These are phyloP conservation scores for Drosophila flavopinicola DNA, from an alignment of 2,888 invertebrate genomes.

Conservation along the genomic window DNA sequence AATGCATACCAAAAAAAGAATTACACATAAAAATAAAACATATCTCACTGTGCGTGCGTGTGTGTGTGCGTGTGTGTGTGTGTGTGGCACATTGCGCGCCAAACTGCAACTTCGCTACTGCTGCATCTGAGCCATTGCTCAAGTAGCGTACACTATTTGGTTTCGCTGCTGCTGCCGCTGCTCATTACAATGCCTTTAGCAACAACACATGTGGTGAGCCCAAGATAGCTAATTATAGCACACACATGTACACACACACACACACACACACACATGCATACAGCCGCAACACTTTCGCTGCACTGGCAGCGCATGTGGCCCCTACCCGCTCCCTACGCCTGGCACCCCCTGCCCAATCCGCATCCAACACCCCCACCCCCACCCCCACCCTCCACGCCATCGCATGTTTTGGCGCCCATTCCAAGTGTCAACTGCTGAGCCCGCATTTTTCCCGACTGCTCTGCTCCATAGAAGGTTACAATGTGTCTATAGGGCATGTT, in stretches of 20 bases:
- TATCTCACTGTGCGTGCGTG: slow-evolving; percentile 46
- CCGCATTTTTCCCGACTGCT: slow-evolving; percentile 35
- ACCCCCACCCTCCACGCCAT: slow-evolving; percentile 15
- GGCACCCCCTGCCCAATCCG: too few relatives aligned
- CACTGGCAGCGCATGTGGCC: slow-evolving; percentile 54
- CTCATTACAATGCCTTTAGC: slow-evolving; percentile 71
- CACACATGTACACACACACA: slow-evolving; percentile 18
- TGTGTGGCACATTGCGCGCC: slow-evolving; percentile 55
- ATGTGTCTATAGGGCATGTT: neutral
- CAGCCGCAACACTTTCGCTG: slow-evolving; percentile 68
- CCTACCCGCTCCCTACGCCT: slow-evolving; percentile 3
- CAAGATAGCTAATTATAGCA: slow-evolving; percentile 54
- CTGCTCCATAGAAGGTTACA: neutral
- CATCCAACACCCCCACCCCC: too few relatives aligned
- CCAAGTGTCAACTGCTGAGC: slow-evolving; percentile 40
- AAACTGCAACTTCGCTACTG: slow-evolving; percentile 48
- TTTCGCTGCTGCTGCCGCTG: slow-evolving; percentile 27
- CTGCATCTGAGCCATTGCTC: slow-evolving; percentile 58
- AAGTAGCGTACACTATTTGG: slow-evolving; percentile 69
- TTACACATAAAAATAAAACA: slow-evolving; percentile 70
- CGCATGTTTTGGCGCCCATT: slow-evolving; percentile 64
- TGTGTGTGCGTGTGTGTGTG: slow-evolving; percentile 24
- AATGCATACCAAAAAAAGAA: slow-evolving; percentile 57
- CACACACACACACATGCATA: slow-evolving; percentile 14
- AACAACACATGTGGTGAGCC: slow-evolving; percentile 70